Conservation (phyloP, 1,140 invertebrate genomes). For the Paraescarpia echinospica region DNA sequence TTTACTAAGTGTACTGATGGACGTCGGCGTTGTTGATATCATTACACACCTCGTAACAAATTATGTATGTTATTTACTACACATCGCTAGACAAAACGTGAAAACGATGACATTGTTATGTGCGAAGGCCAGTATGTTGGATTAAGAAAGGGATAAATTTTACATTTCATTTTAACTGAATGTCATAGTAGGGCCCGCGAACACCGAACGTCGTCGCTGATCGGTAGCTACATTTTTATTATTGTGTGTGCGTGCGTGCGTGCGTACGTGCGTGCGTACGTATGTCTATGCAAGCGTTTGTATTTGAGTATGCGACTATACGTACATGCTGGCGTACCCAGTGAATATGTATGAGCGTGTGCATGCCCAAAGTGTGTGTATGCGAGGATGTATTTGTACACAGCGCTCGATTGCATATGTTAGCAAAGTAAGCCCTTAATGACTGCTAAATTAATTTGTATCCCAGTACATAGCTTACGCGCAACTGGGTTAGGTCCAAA, state of each 20-base stretch:
- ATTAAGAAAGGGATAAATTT: neutral
- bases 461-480: neutral
- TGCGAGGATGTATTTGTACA: neutral
- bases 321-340: neutral
- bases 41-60: neutral
- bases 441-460: slow-evolving; percentile 1
- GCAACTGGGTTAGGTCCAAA: too few species aligned
- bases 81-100: neutral
- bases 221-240: neutral
- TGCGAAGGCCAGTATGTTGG: neutral
- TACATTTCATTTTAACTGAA: too few species aligned
- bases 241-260: neutral
- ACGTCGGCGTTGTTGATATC: neutral
- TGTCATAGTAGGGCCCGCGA: too few species aligned
- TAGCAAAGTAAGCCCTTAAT: neutral
- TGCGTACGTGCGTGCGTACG: neutral
- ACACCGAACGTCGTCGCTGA: too few species aligned
- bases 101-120: neutral
- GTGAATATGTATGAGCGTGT: neutral
- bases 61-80: neutral
- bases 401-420: neutral
- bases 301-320: neutral
- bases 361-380: neutral
- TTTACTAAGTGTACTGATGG: neutral
- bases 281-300: neutral